Percentiles rank a stretch among this genome's conserved stretches.
These are phyloP conservation scores for Vicugna pacos DNA, from an alignment of 2,113 vertebrate species.

Conservation along the genomic window DNA sequence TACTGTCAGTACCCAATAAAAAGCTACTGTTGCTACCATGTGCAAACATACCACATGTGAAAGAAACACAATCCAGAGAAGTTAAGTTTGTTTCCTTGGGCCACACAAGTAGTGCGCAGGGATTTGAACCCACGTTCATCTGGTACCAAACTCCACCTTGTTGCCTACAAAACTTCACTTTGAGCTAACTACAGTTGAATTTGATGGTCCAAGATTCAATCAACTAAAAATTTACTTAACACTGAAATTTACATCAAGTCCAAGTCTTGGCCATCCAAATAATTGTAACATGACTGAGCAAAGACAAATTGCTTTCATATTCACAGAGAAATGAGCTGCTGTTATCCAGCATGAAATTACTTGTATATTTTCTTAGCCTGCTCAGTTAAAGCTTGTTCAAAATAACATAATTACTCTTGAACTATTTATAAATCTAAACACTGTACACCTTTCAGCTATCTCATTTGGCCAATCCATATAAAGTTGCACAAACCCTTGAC, in stretches of 20 bases:
- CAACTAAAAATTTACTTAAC: not conserved
- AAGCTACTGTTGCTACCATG: not conserved
- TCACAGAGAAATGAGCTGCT: not conserved
- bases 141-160: not conserved
- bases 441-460: not conserved
- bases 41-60: not conserved
- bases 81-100: not conserved
- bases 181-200: not conserved
- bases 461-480: not conserved
- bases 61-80: not conserved
- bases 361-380: not conserved
- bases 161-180: not conserved
- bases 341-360: not conserved
- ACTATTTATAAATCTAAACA: not conserved
- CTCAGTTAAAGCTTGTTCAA: conserved; percentile 25
- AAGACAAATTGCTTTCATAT: not conserved
- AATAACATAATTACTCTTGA: conserved; percentile 1
- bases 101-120: not conserved
- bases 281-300: not conserved
- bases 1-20: not conserved
- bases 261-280: not conserved
- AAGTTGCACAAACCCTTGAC: not conserved
- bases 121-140: not conserved
- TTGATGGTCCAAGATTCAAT: not conserved
- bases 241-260: not conserved